Evolutionary conservation across 2,113 vertebrate species (phyloP).

Genomic region (Cyprinus carpio): DNA sequence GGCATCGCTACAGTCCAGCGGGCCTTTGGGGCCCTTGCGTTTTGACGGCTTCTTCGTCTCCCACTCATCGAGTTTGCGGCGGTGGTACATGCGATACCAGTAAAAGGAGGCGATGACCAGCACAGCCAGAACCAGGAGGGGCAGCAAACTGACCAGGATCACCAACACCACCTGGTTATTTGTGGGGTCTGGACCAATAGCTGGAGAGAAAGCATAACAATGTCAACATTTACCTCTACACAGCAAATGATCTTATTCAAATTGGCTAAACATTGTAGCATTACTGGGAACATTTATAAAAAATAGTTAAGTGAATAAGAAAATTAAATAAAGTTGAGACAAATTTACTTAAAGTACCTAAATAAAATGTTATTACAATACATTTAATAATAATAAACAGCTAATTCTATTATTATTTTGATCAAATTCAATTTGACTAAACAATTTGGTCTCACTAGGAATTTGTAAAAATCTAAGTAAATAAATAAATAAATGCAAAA

Average conservation of each 20-base stretch:
- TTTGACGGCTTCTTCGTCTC: constrained; percentile 71
- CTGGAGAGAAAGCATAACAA: constrained; percentile 24
- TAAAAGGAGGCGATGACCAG: constrained; percentile 66
- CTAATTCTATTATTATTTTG: no score
- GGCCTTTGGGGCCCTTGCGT: constrained; percentile 57
- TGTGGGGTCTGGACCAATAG: constrained; percentile 43
- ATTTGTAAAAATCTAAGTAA: no score
- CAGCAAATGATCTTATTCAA: background rate
- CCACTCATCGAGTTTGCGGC: constrained; percentile 64
- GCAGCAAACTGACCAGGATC: constrained; percentile 83
- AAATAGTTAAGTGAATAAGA: no score
- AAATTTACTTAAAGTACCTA: no score
- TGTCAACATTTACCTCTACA: background rate
- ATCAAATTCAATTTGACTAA: no score
- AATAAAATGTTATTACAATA: no score
- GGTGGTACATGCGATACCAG: constrained; percentile 65
- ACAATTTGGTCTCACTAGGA: no score
- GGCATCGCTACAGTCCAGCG: constrained; percentile 85
- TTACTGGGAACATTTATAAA: background rate
- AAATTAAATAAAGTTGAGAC: background rate
- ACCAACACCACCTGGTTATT: constrained; percentile 76
- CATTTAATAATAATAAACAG: no score
- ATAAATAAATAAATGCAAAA: no score
- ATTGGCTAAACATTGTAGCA: background rate
- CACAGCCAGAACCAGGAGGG: constrained; percentile 79